Base-by-base conservation (phyloP, 2,888 invertebrate genomes). In the Byasa hedistus region DNA sequence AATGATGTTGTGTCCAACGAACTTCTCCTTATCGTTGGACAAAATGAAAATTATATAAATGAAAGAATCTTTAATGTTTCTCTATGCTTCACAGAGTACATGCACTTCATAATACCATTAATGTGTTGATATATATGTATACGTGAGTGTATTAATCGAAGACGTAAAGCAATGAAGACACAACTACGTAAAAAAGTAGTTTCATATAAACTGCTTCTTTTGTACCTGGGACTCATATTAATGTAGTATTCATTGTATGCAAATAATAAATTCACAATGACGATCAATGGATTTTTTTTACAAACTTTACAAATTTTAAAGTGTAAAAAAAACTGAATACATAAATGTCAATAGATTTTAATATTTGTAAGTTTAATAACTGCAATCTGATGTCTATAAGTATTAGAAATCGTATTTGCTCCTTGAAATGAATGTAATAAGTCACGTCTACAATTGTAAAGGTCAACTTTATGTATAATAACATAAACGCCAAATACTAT, bases 371-470 rank as follows among this genome's bases (percentile, higher is more conserved):
- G 0, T 21, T 52, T 23, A 44, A 59, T 21, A 48, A 59, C 23
- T 8, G 5, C 0, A 4, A 57, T 52, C 22, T 0, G 5, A n/a
- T 21, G 48, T 5, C 48, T 59, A 44, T 59, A 44, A 44, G 1
- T 59, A 59, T 48, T 59, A 48, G 48, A 59, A 24, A 59, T 48
- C 59, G 44, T 24, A 24, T 23, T 44, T 59, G 58, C 39, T 58
- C 58, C 21, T 39, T 58, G 39, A 22, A 57, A 58, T 44, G 21
- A 58, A 58, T 48, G 23, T n/a, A 58, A 48, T 27, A 48, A 59
- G 75, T 78, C 80, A 72, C 72, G 83, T 81, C 82, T 65, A 69
- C 81, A 78, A 78, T 72, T 57, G 74, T 57, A 69, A 81, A 84
- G 82, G 84, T 79, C 78, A 52, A 32, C n/a, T 51, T 59, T 48